Conservation (phyloP, 2,797 vertebrate genomes). For the Xenentodon cancila region DNA sequence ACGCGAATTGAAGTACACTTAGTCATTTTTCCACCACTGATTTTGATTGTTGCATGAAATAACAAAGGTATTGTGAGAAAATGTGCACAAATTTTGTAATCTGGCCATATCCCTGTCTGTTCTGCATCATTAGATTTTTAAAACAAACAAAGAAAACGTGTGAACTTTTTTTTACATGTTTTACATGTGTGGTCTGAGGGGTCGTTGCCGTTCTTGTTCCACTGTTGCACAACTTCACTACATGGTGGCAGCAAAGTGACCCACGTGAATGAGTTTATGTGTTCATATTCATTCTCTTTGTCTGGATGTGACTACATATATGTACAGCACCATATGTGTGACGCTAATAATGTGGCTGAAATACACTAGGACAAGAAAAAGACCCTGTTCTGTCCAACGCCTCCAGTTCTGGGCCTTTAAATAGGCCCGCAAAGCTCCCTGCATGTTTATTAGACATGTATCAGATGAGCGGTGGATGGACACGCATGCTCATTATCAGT, state of each 20-base stretch:
- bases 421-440: conserved; percentile 63
- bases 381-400: conserved; percentile 70
- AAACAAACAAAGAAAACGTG: not conserved
- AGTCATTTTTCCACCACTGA: too few relatives aligned
- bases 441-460: conserved; percentile 84
- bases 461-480: conserved; percentile 77
- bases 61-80: too few relatives aligned
- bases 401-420: conserved; percentile 75
- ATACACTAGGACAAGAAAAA: conserved; percentile 85
- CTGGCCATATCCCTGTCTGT: too few relatives aligned
- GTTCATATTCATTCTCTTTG: not conserved
- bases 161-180: not conserved
- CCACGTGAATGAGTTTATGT: not conserved
- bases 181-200: not conserved
- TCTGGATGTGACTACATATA: conserved; percentile 11
- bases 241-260: conserved; percentile 66
- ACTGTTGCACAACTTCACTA: conserved; percentile 42
- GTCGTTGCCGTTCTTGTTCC: not conserved
- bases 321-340: conserved; percentile 49
- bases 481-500: conserved; percentile 83
- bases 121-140: too few relatives aligned
- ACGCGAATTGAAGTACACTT: too few relatives aligned
- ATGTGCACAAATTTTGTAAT: too few relatives aligned
- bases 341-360: conserved; percentile 73
- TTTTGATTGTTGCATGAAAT: too few relatives aligned